Conservation (phyloP, 1,140 invertebrate genomes). For the fruit fly (Drosophila melanogaster) region Release_6_plus_ISO1_MT NT_033779.5:18525501-18526000, state of each 20-base stretch:
- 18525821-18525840: conserved; percentile 14
- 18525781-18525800: conserved; percentile 52
- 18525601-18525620: conserved; percentile 8
- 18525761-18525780: conserved; percentile 19
- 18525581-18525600: conserved; percentile 11
- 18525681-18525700: conserved; percentile 46
- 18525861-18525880: conserved; percentile 47
- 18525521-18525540: conserved; percentile 2
- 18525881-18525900: conserved; percentile 58
- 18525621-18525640: not conserved
- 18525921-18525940: conserved; percentile 69
- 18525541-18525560: conserved; percentile 35
- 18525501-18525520: conserved; percentile 15
- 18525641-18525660: conserved; percentile 22
- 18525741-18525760: conserved; percentile 23
- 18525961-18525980: conserved; percentile 63
- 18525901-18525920: conserved; percentile 39
- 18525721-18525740: conserved; percentile 42
- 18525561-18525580: conserved; percentile 17
- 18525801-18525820: conserved; percentile 61
- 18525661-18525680: conserved; percentile 27
- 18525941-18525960: conserved; percentile 51
- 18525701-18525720: conserved; percentile 28
- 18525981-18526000: conserved; percentile 52
- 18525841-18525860: conserved; percentile 18